A percentile compares a stretch with the other conserved stretches of the same genome.
Evolutionary conservation across 2,113 vertebrate genomes (phyloP).

Genomic region (Reinhardtius hippoglossoides): DNA sequence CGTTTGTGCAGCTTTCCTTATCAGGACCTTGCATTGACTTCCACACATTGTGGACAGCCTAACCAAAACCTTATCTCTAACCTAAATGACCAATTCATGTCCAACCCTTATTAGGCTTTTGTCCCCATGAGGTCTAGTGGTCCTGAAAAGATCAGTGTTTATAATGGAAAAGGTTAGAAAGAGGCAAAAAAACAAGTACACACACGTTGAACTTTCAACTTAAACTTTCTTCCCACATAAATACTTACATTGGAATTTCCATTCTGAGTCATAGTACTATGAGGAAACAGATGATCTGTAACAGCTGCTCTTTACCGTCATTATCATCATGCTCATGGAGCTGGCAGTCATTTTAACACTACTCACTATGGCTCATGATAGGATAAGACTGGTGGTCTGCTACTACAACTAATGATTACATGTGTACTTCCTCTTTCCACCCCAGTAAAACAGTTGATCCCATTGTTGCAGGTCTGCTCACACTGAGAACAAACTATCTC

Average conservation of each 20-base stretch:
- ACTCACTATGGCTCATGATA: background rate
- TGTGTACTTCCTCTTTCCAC: slow-evolving; percentile 38
- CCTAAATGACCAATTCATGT: too few relatives aligned
- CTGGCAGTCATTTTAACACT: background rate
- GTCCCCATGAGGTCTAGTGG: too few relatives aligned
- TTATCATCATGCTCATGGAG: slow-evolving; percentile 9
- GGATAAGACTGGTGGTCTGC: slow-evolving; percentile 15
- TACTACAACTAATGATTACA: slow-evolving; percentile 37
- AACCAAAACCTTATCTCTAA: too few relatives aligned
- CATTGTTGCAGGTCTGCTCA: slow-evolving; percentile 29
- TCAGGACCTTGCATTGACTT: too few relatives aligned
- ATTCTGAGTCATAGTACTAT: slow-evolving; percentile 5
- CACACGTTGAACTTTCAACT: background rate
- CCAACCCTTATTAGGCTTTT: too few relatives aligned
- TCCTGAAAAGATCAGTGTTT: too few relatives aligned
- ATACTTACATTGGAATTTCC: slow-evolving; percentile 5
- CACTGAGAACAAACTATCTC: background rate
- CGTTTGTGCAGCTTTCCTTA: background rate
- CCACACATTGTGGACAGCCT: too few relatives aligned
- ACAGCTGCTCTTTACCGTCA: slow-evolving; percentile 32
- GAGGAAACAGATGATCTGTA: slow-evolving; percentile 8
- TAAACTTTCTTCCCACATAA: background rate
- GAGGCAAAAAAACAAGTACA: too few relatives aligned
- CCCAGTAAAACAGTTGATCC: slow-evolving; percentile 36
- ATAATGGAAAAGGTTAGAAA: too few relatives aligned